phyloP scores from a whole-genome alignment of 2,113 vertebrate genomes.

The Sphaerodactylus townsendi region DNA sequence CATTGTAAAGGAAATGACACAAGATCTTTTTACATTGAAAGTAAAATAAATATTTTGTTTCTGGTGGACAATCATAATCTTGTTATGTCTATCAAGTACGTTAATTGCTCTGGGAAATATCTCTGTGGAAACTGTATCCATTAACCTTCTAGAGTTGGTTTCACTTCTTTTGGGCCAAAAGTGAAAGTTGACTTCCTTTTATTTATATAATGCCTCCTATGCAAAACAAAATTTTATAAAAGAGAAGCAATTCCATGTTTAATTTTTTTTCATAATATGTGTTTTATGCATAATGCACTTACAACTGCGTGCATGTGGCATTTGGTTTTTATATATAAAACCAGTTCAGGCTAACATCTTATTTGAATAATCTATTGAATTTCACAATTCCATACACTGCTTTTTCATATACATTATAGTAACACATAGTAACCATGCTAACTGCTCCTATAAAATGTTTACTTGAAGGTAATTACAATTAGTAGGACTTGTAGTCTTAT shows the following conservation, averaged over 20 bases:
- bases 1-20: constrained; percentile 22
- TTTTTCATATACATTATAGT: constrained; percentile 38
- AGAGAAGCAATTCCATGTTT: neutral
- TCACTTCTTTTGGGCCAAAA: constrained; percentile 27
- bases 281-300: constrained; percentile 4
- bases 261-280: neutral
- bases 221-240: neutral
- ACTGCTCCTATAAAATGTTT: neutral
- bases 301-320: neutral
- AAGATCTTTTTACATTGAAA: neutral
- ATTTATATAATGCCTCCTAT: constrained; percentile 16
- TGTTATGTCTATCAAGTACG: constrained; percentile 42
- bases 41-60: constrained; percentile 30
- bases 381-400: neutral
- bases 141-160: constrained; percentile 54
- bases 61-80: constrained; percentile 48
- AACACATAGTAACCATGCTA: constrained; percentile 2
- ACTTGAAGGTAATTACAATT: neutral
- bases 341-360: neutral
- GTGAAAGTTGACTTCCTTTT: constrained; percentile 7
- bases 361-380: too few species aligned
- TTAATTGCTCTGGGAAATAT: constrained; percentile 58
- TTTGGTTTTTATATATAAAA: constrained; percentile 9
- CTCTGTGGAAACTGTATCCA: constrained; percentile 50
- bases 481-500: neutral